These are phyloP conservation scores for Actinia tenebrosa DNA, from an alignment of 64 coral and sea anemone genomes.

Conservation along the genomic window DNA sequence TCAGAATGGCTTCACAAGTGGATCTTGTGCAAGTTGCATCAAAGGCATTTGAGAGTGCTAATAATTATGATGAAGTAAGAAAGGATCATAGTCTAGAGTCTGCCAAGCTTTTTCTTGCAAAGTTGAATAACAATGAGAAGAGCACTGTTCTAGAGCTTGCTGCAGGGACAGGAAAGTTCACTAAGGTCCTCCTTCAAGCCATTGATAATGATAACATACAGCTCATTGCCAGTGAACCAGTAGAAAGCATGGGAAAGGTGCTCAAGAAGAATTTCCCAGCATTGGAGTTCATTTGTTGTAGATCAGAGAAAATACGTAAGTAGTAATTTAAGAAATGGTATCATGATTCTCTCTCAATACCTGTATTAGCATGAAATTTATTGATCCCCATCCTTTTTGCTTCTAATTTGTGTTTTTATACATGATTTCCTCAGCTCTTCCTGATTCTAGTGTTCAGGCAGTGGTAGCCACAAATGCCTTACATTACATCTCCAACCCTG, in stretches of 20 bases:
- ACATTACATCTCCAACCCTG: conserved; percentile 34
- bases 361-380: not conserved
- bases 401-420: not conserved
- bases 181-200: conserved; percentile 29
- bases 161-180: conserved; percentile 50
- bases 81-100: not conserved
- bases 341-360: no score
- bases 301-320: conserved; percentile 41
- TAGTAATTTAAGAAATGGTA: not conserved
- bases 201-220: conserved; percentile 12
- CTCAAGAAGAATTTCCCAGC: conserved; percentile 17
- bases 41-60: conserved; percentile 7
- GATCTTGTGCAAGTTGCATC: conserved; percentile 11
- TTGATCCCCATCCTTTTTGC: not conserved
- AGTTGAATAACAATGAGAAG: conserved; percentile 1
- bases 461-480: conserved; percentile 31
- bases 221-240: conserved; percentile 34
- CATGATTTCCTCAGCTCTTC: conserved; percentile 4
- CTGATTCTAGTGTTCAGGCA: conserved; percentile 13
- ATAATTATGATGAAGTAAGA: not conserved
- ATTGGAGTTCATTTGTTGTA: conserved; percentile 34
- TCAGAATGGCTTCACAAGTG: conserved; percentile 4
- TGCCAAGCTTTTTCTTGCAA: not conserved
- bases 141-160: conserved; percentile 35
- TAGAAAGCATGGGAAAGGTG: conserved; percentile 38